Conservation (phyloP, 30 jellyfish, hydroid and myxozoan species). For the Cassiopea andromeda region DNA sequence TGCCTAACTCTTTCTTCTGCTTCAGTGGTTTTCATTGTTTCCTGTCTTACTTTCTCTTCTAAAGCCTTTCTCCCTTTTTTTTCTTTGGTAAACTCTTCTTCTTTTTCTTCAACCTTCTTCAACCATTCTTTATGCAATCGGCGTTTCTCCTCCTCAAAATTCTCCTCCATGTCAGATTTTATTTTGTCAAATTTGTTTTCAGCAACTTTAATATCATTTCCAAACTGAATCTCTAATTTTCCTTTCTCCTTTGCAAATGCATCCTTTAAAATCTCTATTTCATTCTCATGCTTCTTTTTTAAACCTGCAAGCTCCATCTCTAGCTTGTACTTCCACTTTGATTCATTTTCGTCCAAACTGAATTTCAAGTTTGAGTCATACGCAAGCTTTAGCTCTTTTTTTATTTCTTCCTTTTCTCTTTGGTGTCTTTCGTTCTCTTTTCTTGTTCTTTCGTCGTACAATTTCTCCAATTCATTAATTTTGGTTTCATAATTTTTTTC, state of each 20-base stretch:
- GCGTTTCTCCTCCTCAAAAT: constrained; percentile 83
- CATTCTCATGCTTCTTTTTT: constrained; percentile 40
- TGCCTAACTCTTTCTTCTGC: constrained; percentile 72
- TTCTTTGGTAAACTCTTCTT: constrained; percentile 61
- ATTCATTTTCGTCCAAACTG: constrained; percentile 31
- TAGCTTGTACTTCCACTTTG: constrained; percentile 46
- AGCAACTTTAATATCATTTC: constrained; percentile 61
- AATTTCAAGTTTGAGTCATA: constrained; percentile 37
- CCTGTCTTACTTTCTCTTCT: constrained; percentile 77
- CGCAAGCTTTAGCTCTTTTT: constrained; percentile 53
- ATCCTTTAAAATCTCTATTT: constrained; percentile 55
- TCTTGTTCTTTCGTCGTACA: constrained; percentile 27
- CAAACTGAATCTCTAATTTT: constrained; percentile 55
- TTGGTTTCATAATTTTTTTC: constrained; percentile 46
- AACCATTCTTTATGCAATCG: constrained; percentile 62
- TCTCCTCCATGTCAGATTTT: constrained; percentile 74
- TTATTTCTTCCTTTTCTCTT: constrained; percentile 40
- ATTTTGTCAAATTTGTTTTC: constrained; percentile 71
- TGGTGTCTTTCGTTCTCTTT: constrained; percentile 14
- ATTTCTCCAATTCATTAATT: constrained; percentile 41
- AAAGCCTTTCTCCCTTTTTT: constrained; percentile 41
- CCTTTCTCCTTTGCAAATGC: constrained; percentile 40
- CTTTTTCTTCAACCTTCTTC: constrained; percentile 64
- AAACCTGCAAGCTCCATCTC: constrained; percentile 46
- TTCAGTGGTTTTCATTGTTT: constrained; percentile 39